A percentile compares a stretch with the other conserved stretches of the same genome.
Evolutionary conservation across 2,113 vertebrate species (phyloP).

Genomic region (Tychaedon coryphoeus): DNA sequence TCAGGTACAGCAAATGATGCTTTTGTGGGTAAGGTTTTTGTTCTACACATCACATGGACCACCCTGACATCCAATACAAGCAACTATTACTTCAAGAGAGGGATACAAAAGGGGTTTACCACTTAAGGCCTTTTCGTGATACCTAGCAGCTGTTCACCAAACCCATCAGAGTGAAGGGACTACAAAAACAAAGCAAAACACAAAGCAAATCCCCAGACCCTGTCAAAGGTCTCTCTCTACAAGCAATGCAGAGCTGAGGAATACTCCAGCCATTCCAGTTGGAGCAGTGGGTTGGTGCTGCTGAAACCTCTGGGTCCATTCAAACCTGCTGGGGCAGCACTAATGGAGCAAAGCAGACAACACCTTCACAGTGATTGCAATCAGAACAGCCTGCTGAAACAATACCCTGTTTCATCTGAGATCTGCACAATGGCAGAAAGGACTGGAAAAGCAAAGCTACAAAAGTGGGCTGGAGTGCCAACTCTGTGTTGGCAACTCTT

Average conservation of each 20-base stretch:
- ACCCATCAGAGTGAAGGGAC: neutral
- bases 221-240: neutral
- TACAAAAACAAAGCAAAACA: neutral
- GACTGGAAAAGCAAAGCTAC: neutral
- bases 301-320: neutral
- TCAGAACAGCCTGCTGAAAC: neutral
- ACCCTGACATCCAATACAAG: neutral
- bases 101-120: neutral
- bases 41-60: neutral
- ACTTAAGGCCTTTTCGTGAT: neutral
- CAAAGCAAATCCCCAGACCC: neutral
- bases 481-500: neutral
- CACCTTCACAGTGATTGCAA: constrained; percentile 28
- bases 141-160: neutral
- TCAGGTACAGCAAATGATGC: neutral
- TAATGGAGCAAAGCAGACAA: neutral
- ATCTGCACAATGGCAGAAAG: neutral
- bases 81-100: neutral
- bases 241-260: neutral
- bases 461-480: neutral
- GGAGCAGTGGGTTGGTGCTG: neutral
- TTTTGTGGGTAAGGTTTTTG: neutral
- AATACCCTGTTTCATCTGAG: constrained; percentile 19
- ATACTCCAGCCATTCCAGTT: neutral
- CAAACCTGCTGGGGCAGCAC: neutral